These are phyloP conservation scores for Tromatobia lineatoria DNA, from an alignment of 2,888 invertebrate species.

Conservation along the genomic window DNA sequence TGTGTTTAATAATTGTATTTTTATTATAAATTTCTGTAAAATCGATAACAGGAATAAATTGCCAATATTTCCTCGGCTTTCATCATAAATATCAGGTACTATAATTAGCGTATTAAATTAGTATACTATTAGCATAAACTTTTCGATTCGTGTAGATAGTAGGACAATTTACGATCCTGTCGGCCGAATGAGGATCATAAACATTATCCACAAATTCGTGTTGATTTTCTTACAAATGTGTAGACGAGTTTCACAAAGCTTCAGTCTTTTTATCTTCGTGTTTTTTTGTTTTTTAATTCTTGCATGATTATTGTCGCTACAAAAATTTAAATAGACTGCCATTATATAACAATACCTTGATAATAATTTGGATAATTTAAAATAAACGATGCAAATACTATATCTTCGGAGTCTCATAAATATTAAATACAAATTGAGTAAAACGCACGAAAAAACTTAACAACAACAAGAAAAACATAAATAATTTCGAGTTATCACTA, in stretches of 20 bases:
- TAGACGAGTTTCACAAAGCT: conserved; percentile 42
- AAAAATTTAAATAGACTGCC: background rate
- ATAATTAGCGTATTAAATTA: conserved; percentile 51
- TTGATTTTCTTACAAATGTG: conserved; percentile 28
- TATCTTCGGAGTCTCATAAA: background rate
- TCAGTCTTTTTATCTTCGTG: conserved; percentile 50
- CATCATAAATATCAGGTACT: conserved; percentile 61
- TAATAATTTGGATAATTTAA: background rate
- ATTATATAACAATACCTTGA: background rate
- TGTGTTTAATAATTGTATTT: conserved; percentile 34
- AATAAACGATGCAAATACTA: background rate
- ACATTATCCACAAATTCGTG: conserved; percentile 33
- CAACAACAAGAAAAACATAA: background rate
- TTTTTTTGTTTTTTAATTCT: background rate
- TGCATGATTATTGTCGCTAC: conserved; percentile 4
- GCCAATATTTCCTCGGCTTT: conserved; percentile 53
- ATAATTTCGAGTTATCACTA: background rate
- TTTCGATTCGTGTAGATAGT: conserved; percentile 3
- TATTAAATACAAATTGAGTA: background rate
- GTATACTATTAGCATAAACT: conserved; percentile 27
- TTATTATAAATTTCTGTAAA: conserved; percentile 69
- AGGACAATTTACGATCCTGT: conserved; percentile 17
- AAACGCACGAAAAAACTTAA: background rate
- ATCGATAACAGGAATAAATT: conserved; percentile 63
- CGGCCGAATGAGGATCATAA: conserved; percentile 3